These are phyloP conservation scores for Aporophyla lueneburgensis DNA, from an alignment of 2,888 invertebrate genomes.

Conservation along the genomic window DNA sequence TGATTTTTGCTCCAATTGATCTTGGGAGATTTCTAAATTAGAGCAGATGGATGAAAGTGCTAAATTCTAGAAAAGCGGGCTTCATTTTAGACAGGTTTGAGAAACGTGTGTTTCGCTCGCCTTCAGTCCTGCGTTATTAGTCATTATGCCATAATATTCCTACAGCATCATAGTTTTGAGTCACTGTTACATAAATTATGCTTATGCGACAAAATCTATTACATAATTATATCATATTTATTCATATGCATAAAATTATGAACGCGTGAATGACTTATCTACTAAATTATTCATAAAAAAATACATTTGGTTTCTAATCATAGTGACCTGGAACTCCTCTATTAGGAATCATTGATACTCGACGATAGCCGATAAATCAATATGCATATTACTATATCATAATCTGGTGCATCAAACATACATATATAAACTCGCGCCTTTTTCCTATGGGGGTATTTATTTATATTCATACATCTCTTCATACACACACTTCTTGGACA, in stretches of 20 bases:
- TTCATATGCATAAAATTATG: constrained; percentile 25
- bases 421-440: too few relatives aligned
- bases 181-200: constrained; percentile 2
- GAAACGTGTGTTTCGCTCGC: not conserved
- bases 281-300: constrained; percentile 33
- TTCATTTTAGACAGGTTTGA: not conserved
- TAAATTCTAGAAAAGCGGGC: not conserved
- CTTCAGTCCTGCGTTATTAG: not conserved
- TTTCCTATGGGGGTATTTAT: too few relatives aligned
- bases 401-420: too few relatives aligned
- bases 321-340: not conserved
- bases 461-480: too few relatives aligned
- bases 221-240: not conserved
- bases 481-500: too few relatives aligned
- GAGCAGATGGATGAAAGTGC: not conserved
- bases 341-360: constrained; percentile 1
- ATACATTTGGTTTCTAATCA: constrained; percentile 32
- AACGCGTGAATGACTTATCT: constrained; percentile 21
- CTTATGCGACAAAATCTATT: constrained; percentile 2
- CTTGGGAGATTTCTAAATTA: not conserved
- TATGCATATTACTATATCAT: not conserved
- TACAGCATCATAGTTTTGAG: not conserved
- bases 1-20: not conserved
- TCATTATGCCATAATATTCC: not conserved
- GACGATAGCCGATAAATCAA: constrained; percentile 8